phyloP scores from a whole-genome alignment of 2,113 vertebrate species.

The Lophotis ruficrista region DNA sequence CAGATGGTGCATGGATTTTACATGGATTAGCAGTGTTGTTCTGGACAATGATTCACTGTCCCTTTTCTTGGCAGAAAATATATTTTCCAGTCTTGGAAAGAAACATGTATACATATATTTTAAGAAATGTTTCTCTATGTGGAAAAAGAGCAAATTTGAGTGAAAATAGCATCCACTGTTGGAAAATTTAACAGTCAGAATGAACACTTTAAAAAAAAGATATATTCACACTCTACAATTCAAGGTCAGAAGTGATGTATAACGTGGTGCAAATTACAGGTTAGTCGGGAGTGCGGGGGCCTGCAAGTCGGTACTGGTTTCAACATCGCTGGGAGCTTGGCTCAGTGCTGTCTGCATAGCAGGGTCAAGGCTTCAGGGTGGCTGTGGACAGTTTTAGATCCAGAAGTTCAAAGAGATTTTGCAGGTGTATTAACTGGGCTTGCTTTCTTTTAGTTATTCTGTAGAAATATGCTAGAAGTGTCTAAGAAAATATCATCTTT shows the following conservation, averaged over 20 bases:
- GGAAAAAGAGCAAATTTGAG: constrained; percentile 41
- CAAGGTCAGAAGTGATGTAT: not conserved
- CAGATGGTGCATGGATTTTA: constrained; percentile 56
- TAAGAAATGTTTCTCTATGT: constrained; percentile 18
- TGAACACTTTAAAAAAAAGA: not conserved
- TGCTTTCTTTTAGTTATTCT: not conserved
- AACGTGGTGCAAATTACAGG: not conserved
- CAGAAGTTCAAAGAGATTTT: not conserved
- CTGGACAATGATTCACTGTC: constrained; percentile 68
- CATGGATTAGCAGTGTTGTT: constrained; percentile 49
- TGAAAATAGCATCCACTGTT: not conserved
- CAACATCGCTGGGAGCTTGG: not conserved
- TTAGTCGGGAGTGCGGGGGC: not conserved
- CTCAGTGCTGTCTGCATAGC: not conserved
- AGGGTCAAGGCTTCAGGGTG: not conserved
- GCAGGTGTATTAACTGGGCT: not conserved
- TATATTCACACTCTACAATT: not conserved
- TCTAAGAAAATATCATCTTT: not conserved
- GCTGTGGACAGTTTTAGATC: not conserved
- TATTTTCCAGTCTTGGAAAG: constrained; percentile 62
- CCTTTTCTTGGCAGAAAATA: constrained; percentile 56
- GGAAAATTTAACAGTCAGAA: constrained; percentile 9
- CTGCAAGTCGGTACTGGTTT: not conserved
- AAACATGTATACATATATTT: not conserved
- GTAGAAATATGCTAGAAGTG: not conserved